Base-by-base conservation (phyloP, 2,888 invertebrate species). In the Hirtodrosophila trivittata region DNA sequence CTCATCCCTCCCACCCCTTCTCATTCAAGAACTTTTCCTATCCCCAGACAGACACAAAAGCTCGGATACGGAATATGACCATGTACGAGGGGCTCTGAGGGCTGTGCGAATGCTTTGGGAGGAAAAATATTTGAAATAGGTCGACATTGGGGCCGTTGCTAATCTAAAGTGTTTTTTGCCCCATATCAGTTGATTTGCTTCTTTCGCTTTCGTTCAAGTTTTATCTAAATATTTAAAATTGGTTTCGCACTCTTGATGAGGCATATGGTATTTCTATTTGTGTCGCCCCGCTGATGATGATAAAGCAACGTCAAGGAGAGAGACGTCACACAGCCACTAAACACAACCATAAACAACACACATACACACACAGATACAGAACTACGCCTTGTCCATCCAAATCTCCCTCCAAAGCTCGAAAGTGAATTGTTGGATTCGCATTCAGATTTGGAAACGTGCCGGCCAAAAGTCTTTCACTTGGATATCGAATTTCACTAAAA, bases 221-320 rank as follows among this genome's bases (percentile, higher is more conserved):
- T 80, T 82, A 82, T 80, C 80, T 83, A 77, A 80, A 80, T 80
- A 80, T 80, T 80, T 83, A 83, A 80, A 78, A 82, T 78, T 78
- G 76, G 57, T 58, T 75, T 75, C 65, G 64, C 64, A 71, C 62
- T 38, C 35, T 33, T 60, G 73, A 73, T 69, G 73, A 62, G 73
- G 52, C 51, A 60, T 68, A 46, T 64, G 58, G 45, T 56, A 65
- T 75, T 67, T 67, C 64, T 70, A 75, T 74, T 74, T 65, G 35
- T 60, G 52, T 54, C 65, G 49, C 51, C 39, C 37, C 32, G 3
- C 3, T 16, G 30, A 38, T 14, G 60, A 50, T 69, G 64, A 75
- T 69, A 75, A 75, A 62, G 65, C 51, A 50, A 54, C 63, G 38
- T 38, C 73, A 35, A 51, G 56, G 39, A 14, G 32, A n/a, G 41